Base-by-base conservation (phyloP, 1,140 invertebrate genomes). In the Trachymyrmex septentrionalis region DNA sequence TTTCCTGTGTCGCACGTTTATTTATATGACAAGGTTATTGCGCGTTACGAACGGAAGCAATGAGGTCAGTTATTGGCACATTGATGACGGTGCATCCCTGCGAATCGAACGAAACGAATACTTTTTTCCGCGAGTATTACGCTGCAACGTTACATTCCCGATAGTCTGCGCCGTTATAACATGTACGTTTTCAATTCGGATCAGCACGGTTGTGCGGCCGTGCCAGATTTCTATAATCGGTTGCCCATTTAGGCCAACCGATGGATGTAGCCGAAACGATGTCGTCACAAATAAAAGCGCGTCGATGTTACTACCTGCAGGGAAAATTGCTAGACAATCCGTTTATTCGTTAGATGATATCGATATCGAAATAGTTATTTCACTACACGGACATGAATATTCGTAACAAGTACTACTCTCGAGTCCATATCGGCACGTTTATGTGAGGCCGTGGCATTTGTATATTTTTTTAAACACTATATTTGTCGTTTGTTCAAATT, bases 51-150 rank as follows among this genome's bases (percentile, higher is more conserved):
- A 61, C 38, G 69, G 38, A 48, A 84, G 24, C 69, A 84, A 84
- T 84, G 69, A 84, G 80, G 69, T 84, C 80, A 84, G 80, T 84
- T 84, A 84, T 84, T 73, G 80, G 80, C 80, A 73, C 55, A 61
- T 61, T 61, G 80, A 84, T 84, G 69, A 84, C 69, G 80, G 24
- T 50, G 69, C 80, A 61, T 63, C 27, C 69, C 55, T 16, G 67
- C 69, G 44, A 72, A 57, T 55, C 14, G 27, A 81, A 81, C 78
- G 53, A 63, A 24, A 55, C 69, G 27, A 53, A 84, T 84, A 21
- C 69, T 21, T 73, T 50, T 75, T 55, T 71, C 77, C 48, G 67
- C 71, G 53, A 27, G n/a, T 82, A 82, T 82, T 73, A 61, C 78
- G 24, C 24, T 50, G 34, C 34, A 27, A 38, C n/a, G 67, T 44